Evolutionary conservation across 30 jellyfish, hydroid and myxozoan species (phyloP), one percentile per base, ranked within the genome.

Genomic region (Hydra vulgaris): DNA sequence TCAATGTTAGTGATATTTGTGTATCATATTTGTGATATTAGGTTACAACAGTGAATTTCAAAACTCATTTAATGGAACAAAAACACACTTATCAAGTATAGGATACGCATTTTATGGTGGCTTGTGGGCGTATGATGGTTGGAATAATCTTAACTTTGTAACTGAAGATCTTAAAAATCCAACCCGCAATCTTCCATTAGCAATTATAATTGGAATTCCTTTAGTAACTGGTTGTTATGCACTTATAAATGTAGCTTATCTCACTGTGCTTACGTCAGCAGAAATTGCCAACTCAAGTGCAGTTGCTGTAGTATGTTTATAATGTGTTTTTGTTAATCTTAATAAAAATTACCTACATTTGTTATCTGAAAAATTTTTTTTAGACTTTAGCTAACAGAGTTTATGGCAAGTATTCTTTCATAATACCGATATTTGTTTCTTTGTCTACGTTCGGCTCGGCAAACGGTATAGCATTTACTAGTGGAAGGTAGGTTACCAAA

Each of bases 51-150:
- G 18, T 8, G 74, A 81, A 68, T 81, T 81, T 23, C 8, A 53
- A 20, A 73, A 1, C n/a, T 17, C 89, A 5, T 81, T 81, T 53
- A 27, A 81, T 12, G 86, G 89, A 18, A 81, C 89, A 16, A 27
- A 25, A 15, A 81, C 89, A 18, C n/a, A 52, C 54, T 23, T 81
- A 15, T 81, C 89, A 19, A 26, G 77, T 40, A 81, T 81, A 24
- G 87, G 89, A 15, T 81, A 81, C 56, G 89, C 89, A 12, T 81
- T 81, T 25, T 81, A 81, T 21, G 89, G 89, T 17, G 89, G 89
- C 15, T 81, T 81, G 22, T 81, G 89, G 89, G 89, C 89, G 0
- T 81, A 81, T 54, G 89, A 81, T 71, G 89, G 89, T 19, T 81
- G 89, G 89, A 72, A 81, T n/a, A 81, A 70, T 22, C 66, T 81